Conservation (phyloP, 2,113 vertebrate genomes). For the Telmatochromis bifrenatus region DNA sequence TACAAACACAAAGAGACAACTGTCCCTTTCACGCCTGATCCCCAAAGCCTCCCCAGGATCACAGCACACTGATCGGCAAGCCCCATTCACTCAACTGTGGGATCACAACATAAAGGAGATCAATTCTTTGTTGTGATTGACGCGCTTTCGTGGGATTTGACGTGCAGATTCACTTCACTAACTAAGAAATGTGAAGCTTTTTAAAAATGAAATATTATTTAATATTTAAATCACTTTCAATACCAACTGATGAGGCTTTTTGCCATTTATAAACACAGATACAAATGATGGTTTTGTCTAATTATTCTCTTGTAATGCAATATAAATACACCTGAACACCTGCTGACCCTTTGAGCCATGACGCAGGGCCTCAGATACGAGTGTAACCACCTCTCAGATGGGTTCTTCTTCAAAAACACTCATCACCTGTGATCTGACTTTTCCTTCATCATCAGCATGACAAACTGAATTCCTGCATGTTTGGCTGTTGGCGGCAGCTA, state of each 20-base stretch:
- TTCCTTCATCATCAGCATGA: neutral
- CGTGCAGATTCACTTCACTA: neutral
- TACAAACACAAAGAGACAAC: slow-evolving; percentile 48
- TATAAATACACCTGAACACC: neutral
- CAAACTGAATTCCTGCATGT: neutral
- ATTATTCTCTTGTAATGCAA: neutral
- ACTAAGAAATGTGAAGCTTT: neutral
- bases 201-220: neutral
- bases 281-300: neutral
- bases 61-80: slow-evolving; percentile 24
- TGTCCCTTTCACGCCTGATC: slow-evolving; percentile 36
- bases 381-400: neutral
- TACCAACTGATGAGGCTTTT: neutral
- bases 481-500: neutral
- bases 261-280: neutral
- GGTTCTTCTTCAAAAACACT: neutral
- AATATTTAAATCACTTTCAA: neutral
- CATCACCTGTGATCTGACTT: neutral
- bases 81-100: slow-evolving; percentile 21
- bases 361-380: neutral
- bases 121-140: neutral
- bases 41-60: slow-evolving; percentile 8
- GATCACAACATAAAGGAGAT: slow-evolving; percentile 43
- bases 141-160: slow-evolving; percentile 5
- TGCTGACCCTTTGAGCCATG: neutral